Evolutionary conservation across 2,797 vertebrate genomes (phyloP), one percentile per base, ranked within the genome.

Genomic region (Borostomias antarcticus): DNA sequence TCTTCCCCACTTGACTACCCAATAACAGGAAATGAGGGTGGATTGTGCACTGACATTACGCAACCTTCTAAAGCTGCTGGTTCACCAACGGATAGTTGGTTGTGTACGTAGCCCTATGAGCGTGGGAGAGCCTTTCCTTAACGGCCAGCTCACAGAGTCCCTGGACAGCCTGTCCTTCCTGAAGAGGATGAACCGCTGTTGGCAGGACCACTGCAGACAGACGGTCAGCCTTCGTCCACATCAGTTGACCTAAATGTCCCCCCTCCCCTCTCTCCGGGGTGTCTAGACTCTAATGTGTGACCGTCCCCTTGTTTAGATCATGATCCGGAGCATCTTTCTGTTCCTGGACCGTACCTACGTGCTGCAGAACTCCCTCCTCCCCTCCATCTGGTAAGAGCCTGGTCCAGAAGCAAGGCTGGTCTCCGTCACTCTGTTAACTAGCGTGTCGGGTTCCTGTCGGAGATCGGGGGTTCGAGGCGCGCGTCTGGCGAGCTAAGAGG

Each of bases 181-280:
- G 81, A 99, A 99, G 92, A 94, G 97, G 91, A 99, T 99, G 82
- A 96, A 99, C 87, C 96, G 94, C 83, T 99, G 98, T 87, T 99
- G 98, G 98, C 97, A 98, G 88, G 97, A 99, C 81, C 97, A 99
- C 82, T 99, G 98, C 93, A 96, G 98, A 87, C 98, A 99, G 94
- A 99, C 98, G 90, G 98, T 98, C 23, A 56, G 29, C 13, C 23
- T 29, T 56, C 8, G 9, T 30, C 15, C 4, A 32, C 30, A n/a
- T 91, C 91, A 90, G 70, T 85, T 92, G 71, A 90, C 93, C 61
- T 93, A 92, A 82, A 90, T 89, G 86, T 91, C 92, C 5, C 11
- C 9, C 26, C 33, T 35, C 13, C 28, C 48, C 23, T 26, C 17
- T 40, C 35, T 47, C 29, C 8, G 30, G 29, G 52, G 11, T 23